phyloP scores from a whole-genome alignment of 2,797 vertebrate genomes.

The Arremon brunneinucha region DNA sequence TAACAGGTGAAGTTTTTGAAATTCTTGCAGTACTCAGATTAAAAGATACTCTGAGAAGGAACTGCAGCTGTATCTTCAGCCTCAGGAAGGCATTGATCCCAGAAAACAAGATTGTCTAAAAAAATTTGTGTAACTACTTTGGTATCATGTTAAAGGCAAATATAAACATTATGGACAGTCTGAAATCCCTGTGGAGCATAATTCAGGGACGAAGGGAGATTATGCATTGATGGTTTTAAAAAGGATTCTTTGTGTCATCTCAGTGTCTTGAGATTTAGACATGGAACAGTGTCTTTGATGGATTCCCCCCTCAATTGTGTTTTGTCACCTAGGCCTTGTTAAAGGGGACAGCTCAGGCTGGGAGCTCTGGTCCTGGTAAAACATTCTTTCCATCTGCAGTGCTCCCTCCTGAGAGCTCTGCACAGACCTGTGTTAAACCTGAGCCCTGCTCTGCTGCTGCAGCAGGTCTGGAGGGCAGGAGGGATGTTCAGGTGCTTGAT shows the following conservation, averaged over 20 bases:
- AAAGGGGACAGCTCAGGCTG: neutral
- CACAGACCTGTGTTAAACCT: rapidly evolving
- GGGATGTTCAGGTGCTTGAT: neutral
- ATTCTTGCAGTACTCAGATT: neutral
- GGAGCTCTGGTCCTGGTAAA: neutral
- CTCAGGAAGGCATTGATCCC: neutral
- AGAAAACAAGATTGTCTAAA: neutral
- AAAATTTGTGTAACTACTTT: neutral
- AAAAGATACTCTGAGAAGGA: neutral
- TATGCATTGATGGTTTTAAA: neutral
- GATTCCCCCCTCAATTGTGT: neutral
- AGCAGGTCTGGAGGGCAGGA: neutral
- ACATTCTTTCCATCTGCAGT: neutral
- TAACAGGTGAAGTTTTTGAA: neutral
- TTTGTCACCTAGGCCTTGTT: neutral
- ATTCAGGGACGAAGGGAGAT: neutral
- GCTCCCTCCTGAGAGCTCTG: neutral
- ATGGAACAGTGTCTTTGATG: neutral
- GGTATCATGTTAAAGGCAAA: neutral
- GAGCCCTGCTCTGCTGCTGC: neutral
- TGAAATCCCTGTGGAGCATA: neutral
- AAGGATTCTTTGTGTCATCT: neutral
- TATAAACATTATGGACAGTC: neutral
- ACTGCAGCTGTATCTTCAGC: neutral
- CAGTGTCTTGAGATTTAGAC: neutral